These are phyloP conservation scores for Enteromius fasciolatus DNA, from an alignment of 2,797 vertebrate genomes.

Conservation along the genomic window DNA sequence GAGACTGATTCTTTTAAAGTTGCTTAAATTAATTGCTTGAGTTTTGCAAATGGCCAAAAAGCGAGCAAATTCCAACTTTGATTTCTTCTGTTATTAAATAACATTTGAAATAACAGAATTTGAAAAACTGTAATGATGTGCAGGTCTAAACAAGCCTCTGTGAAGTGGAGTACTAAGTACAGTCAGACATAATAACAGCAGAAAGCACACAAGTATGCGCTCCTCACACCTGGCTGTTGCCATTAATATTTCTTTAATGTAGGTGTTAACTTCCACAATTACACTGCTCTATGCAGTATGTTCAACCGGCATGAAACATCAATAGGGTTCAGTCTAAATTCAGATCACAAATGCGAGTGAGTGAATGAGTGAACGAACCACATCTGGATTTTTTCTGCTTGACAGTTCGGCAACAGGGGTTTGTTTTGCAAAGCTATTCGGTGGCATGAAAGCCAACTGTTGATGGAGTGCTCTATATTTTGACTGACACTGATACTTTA, in stretches of 20 bases:
- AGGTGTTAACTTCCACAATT: conserved; percentile 36
- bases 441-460: conserved; percentile 73
- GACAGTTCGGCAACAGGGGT: conserved; percentile 67
- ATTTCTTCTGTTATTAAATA: neutral
- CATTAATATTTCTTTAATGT: conserved; percentile 40
- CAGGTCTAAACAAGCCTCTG: conserved; percentile 18
- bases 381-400: conserved; percentile 53
- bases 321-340: conserved; percentile 9
- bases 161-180: conserved; percentile 14
- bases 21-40: neutral
- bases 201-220: conserved; percentile 27
- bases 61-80: neutral
- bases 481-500: conserved; percentile 77
- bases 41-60: neutral
- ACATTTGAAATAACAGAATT: neutral
- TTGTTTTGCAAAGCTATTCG: conserved; percentile 72
- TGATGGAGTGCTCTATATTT: conserved; percentile 68
- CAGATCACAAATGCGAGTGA: neutral
- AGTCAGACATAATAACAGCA: conserved; percentile 29
- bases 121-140: neutral
- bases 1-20: neutral
- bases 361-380: conserved; percentile 8
- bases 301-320: conserved; percentile 1
- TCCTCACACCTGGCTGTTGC: conserved; percentile 35
- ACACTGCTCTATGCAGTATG: neutral